Evolutionary conservation across 2,797 vertebrate genomes (phyloP), one percentile per base, ranked within the genome.

Genomic region (Morelia viridis): DNA sequence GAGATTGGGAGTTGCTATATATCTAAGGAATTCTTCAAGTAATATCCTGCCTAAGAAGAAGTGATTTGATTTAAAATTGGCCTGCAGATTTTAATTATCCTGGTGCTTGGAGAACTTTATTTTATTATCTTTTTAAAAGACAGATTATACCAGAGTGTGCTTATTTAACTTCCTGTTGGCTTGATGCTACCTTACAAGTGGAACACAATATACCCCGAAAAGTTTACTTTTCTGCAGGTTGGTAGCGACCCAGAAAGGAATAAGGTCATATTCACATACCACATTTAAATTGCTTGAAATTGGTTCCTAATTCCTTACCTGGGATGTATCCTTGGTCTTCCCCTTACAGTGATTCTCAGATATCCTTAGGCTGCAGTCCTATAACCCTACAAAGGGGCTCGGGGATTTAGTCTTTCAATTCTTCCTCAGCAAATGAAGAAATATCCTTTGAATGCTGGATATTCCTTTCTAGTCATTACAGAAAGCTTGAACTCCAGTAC

Each of bases 11-110:
- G 58, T 93, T 71, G 68, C 62, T 61, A 56, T n/a, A 76, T 80
- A 87, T 92, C 88, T 92, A 62, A 92, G 65, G 76, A 95, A 94
- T 93, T 91, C 58, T 68, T 91, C 94, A 57, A 94, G 41, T 64
- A 93, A 80, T n/a, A 50, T 22, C 1, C 15, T 93, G 61, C 0
- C 0, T 83, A 90, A 94, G 57, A 6, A 90, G 31, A 87, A 62
- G 64, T 41, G 92, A 53, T 53, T 92, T 92, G 85, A 92, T 90
- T 93, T 92, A 60, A 94, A 91, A 80, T 56, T 62, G 5, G 80
- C 41, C 28, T 64, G 15, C 4, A 60, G 31, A 91, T 90, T 93
- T 94, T 31, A 58, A 41, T 94, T 94, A 91, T 60, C 26, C 41
- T 19, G 41, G 7, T 9, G 22, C 65, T 94, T 76, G 7, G 22